Evolutionary conservation across 2,888 invertebrate species (phyloP), one percentile per base, ranked within the genome.

Genomic region (Idaea biselata): DNA sequence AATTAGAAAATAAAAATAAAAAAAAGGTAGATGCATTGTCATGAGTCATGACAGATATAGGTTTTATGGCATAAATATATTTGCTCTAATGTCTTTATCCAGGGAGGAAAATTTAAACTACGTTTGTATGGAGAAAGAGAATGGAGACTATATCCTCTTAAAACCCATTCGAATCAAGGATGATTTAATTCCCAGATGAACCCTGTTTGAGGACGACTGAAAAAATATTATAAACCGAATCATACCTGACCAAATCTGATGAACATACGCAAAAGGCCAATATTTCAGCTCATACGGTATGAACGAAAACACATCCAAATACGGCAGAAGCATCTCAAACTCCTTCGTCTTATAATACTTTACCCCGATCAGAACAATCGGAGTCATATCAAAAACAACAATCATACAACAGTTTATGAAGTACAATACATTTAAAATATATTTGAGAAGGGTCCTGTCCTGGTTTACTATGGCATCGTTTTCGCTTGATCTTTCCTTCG

Each of bases 221-320:
- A 25, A 25, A 25, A 3, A 25, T 25, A 25, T 25, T 5, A n/a
- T n/a, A n/a, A 5, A 5, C 25, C n/a, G 55, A 11, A 18, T 32
- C 68, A 67, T 67, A 83, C 84, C 80, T 66, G 80, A 73, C 81
- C 82, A 82, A 67, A 80, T 70, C 60, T 83, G 81, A 66, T 81
- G 78, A 7, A 81, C 54, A 60, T 82, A 84, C 16, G 74, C 74
- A 62, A 80, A 73, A 11, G 74, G 77, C 82, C 82, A 84, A 58
- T 75, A 79, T 18, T 68, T 73, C 1, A 80, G 60, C 56, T 83
- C 65, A 6, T 76, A 73, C 6, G 84, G 75, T 33, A 80, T 71
- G 58, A 83, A 78, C 0, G 73, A 70, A 70, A 80, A 84, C 4
- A 80, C 73, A 18, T 80, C 77, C 32, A 83, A 61, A 67, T 79